Evolutionary conservation across 2,888 invertebrate species (phyloP), one percentile per base, ranked within the genome.

Genomic region (Phorcus lineatus): DNA sequence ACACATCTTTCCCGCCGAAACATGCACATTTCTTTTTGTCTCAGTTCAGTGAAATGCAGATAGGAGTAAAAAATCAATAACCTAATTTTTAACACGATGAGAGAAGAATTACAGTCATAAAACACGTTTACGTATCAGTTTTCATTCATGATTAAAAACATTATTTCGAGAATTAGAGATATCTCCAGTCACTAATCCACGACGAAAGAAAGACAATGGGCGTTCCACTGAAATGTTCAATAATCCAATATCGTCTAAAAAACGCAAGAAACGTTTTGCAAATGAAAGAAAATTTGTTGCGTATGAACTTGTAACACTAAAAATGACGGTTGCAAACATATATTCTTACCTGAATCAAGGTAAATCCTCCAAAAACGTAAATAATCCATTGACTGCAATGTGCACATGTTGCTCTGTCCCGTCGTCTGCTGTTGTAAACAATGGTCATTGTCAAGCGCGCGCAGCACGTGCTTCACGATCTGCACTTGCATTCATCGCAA

Each of bases 361-460:
- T 22, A 62, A 28, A 24, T 62, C 62, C 62, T 62, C 62, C 24
- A 28, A 62, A 62, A 16, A 11, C 16, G 28, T 28, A 24, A 28
- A 28, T 62, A 62, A 62, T 62, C 62, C 62, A 62, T 3, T 22
- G 24, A 16, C 62, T 24, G 28, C 22, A 62, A 11, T 11, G 16
- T 62, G 62, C 62, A 62, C 62, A 62, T 74, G 74, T 74, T 74
- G 74, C 74, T 53, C 22, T 22, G 16, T 74, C 52, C 52, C 52
- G 47, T 52, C 47, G 74, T 40, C 74, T 47, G 52, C 74, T 74
- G 74, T 52, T 74, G 74, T 52, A 52, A 74, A 74, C 74, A 74
- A 74, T 74, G 74, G 47, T 74, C 74, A 74, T 74, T 74, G 74
- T 74, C 74, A 74, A 62, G 74, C 74, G 52, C 52, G 53, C 74